Percentiles rank a stretch among this genome's conserved stretches.
Conservation (phyloP, 2,888 invertebrate species). For the Orgyia antiqua region DNA sequence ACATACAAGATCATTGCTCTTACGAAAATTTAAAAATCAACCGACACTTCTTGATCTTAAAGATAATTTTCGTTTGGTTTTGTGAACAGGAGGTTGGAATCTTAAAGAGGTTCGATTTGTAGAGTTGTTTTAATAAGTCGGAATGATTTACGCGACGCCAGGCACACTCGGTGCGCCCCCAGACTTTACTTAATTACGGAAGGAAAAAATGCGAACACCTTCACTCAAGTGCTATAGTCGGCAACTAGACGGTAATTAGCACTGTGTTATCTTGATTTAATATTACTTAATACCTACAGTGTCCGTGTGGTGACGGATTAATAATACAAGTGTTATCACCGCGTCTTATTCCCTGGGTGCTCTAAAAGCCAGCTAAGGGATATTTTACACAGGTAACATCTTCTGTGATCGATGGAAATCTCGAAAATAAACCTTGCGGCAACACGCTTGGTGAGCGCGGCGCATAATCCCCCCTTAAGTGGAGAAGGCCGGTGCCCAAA, state of each 20-base stretch:
- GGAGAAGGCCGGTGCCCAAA: no score
- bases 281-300: no score
- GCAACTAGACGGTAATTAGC: conserved; percentile 20
- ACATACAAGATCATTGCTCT: conserved; percentile 25
- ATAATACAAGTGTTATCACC: no score
- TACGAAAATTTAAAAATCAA: conserved; percentile 4
- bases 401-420: no score
- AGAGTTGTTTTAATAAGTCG: conserved; percentile 71
- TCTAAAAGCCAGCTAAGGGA: no score
- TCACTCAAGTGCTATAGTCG: conserved; percentile 12
- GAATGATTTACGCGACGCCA: conserved; percentile 73
- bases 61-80: conserved; percentile 11
- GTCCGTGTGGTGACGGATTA: no score
- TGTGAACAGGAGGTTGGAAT: conserved; percentile 38
- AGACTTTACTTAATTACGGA: conserved; percentile 49
- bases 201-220: conserved; percentile 53
- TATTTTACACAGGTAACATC: no score
- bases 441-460: no score
- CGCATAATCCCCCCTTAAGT: no score
- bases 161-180: conserved; percentile 53
- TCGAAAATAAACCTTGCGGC: no score
- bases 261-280: no score
- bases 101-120: conserved; percentile 67
- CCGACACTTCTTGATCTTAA: conserved; percentile 7
- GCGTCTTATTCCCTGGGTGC: no score